Evolutionary conservation across 2,888 invertebrate genomes (phyloP).

Genomic region (Plusia festucae): DNA sequence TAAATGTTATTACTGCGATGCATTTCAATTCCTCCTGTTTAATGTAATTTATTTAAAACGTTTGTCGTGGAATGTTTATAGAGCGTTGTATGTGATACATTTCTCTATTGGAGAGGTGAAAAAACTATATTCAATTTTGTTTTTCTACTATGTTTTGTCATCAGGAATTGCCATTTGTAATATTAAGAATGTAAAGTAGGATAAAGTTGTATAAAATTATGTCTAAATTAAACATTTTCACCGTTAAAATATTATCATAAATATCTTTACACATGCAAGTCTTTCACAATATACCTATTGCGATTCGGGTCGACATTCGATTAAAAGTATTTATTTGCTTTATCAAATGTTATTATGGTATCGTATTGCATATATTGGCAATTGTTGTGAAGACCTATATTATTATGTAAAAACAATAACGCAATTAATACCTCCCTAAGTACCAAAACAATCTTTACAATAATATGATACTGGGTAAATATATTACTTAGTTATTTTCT

Average conservation of each 20-base stretch:
- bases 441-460: neutral
- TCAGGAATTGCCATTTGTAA: too few relatives aligned
- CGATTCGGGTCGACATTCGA: conserved; percentile 55
- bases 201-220: too few relatives aligned
- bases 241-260: neutral
- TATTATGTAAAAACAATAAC: neutral
- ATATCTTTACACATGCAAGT: conserved; percentile 12
- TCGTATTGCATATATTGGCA: neutral
- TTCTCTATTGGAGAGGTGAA: neutral
- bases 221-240: neutral
- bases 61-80: conserved; percentile 28
- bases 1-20: conserved; percentile 35
- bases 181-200: too few relatives aligned
- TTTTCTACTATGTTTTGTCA: too few relatives aligned
- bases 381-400: neutral
- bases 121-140: neutral
- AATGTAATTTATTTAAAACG: conserved; percentile 24
- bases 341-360: conserved; percentile 9
- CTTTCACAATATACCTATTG: conserved; percentile 43
- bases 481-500: too few relatives aligned
- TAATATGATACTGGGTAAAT: too few relatives aligned
- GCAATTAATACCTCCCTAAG: neutral
- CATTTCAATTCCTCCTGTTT: conserved; percentile 21
- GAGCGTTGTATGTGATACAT: conserved; percentile 21
- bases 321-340: conserved; percentile 21